These are phyloP conservation scores for Phymanthus crucifer DNA, from an alignment of 92 coral and sea anemone species.

Conservation along the genomic window DNA sequence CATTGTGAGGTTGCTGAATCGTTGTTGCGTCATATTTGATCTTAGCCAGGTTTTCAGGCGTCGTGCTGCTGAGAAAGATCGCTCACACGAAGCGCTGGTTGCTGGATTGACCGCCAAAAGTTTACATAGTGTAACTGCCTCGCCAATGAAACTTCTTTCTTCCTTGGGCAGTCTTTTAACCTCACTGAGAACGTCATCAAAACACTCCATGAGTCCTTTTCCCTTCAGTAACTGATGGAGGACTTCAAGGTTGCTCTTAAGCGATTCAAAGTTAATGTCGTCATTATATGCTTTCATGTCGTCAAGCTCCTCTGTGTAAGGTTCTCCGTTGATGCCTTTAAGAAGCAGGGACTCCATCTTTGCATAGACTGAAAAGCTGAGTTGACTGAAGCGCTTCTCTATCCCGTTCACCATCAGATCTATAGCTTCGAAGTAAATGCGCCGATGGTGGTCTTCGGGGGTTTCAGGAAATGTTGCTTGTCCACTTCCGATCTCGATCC, in stretches of 20 bases:
- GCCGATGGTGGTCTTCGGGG: slow-evolving; percentile 52
- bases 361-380: slow-evolving; percentile 56
- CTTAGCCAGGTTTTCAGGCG: slow-evolving; percentile 53
- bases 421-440: slow-evolving; percentile 63
- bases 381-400: slow-evolving; percentile 69
- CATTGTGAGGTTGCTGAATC: slow-evolving; percentile 47
- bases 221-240: slow-evolving; percentile 36
- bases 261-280: slow-evolving; percentile 43
- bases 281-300: slow-evolving; percentile 52
- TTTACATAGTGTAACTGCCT: slow-evolving; percentile 37
- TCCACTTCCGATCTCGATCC: slow-evolving; percentile 60
- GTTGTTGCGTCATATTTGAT: slow-evolving; percentile 39
- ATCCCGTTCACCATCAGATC: slow-evolving; percentile 67
- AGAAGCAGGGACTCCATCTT: slow-evolving; percentile 63
- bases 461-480: slow-evolving; percentile 62
- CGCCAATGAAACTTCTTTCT: slow-evolving; percentile 41
- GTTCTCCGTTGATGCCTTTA: slow-evolving; percentile 43
- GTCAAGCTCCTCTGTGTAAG: slow-evolving; percentile 56
- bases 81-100: slow-evolving; percentile 47
- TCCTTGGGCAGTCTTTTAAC: slow-evolving; percentile 37
- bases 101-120: slow-evolving; percentile 50
- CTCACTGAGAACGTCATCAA: slow-evolving; percentile 43
- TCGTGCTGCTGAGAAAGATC: slow-evolving; percentile 44
- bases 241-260: slow-evolving; percentile 31
- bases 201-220: slow-evolving; percentile 41